Base-by-base conservation (phyloP, 2,113 vertebrate genomes). In the Pao palembangensis region DNA sequence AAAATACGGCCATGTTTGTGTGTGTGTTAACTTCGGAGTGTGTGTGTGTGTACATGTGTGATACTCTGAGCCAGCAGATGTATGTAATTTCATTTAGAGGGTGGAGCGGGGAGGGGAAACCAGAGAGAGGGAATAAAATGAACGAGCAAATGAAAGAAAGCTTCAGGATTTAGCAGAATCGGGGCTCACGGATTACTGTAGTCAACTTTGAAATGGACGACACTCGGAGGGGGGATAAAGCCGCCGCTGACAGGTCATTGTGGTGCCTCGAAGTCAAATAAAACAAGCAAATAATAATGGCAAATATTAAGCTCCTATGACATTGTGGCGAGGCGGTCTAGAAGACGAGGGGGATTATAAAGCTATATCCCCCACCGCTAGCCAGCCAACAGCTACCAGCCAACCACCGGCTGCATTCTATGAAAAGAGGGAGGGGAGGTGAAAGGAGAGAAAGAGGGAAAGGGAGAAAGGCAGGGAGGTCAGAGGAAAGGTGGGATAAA, bases 51-150 rank as follows among this genome's bases (percentile, higher is more conserved):
- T 73, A 85, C 77, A 82, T 85, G 78, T 81, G 75, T 75, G 75
- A 85, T 83, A 79, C 69, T 81, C 76, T 74, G 84, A 86, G 85
- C 73, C 80, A 76, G 81, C 85, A 93, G 90, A 93, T 92, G 90
- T 91, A 90, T 91, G 90, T 90, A 92, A 93, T 93, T 94, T 94
- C 93, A 88, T 86, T 88, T 86, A 87, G 82, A 80, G 68, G 78
- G 55, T 34, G 70, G 72, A 67, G 69, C 12, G 46, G 46, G 52
- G 63, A 48, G 51, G 51, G 61, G n/a, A 51, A 49, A 10, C n/a
- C 2, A 46, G 20, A 25, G 62, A 10, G 20, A 53, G 51, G 20
- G 42, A 11, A 42, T 63, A 82, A 69, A 73, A 77, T 73, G 51
- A 51, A 52, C 28, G 48, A 73, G 74, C 64, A 46, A 69, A 89